These are phyloP conservation scores for Pteronotus mesoamericanus DNA, from an alignment of 2,797 vertebrate species.

Conservation along the genomic window DNA sequence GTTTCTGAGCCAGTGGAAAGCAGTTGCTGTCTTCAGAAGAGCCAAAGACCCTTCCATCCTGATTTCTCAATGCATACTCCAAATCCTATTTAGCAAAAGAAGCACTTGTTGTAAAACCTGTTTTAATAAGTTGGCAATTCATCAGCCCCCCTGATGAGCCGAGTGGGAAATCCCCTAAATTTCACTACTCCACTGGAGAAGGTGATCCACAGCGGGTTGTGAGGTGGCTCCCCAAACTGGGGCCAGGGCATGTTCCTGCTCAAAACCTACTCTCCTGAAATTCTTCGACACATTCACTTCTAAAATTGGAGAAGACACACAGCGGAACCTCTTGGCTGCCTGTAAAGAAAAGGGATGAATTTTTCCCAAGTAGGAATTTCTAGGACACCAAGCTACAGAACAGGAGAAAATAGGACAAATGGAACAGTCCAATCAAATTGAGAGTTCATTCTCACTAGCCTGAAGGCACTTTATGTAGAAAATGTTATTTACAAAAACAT, in stretches of 20 bases:
- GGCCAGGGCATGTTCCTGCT: background rate
- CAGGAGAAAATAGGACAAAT: slow-evolving; percentile 1
- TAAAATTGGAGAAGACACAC: slow-evolving; percentile 2
- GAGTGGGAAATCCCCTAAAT: background rate
- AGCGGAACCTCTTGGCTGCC: background rate
- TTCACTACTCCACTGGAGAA: background rate
- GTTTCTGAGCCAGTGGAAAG: background rate
- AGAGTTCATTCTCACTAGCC: background rate
- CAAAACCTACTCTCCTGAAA: background rate
- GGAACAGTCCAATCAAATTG: background rate
- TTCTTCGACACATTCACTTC: background rate
- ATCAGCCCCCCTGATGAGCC: background rate
- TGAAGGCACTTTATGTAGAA: background rate
- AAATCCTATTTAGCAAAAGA: background rate
- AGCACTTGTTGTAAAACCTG: background rate
- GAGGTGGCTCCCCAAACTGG: background rate
- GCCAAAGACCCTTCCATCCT: background rate
- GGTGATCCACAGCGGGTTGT: background rate
- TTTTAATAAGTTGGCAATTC: background rate
- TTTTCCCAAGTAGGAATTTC: slow-evolving; percentile 35
- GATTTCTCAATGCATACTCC: background rate
- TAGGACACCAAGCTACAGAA: background rate
- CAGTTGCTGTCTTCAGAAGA: slow-evolving; percentile 5
- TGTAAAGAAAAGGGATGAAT: slow-evolving; percentile 6
- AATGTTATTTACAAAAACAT: background rate